Base-by-base conservation (phyloP, 1,140 invertebrate species). In the Arctopsyche grandis region DNA sequence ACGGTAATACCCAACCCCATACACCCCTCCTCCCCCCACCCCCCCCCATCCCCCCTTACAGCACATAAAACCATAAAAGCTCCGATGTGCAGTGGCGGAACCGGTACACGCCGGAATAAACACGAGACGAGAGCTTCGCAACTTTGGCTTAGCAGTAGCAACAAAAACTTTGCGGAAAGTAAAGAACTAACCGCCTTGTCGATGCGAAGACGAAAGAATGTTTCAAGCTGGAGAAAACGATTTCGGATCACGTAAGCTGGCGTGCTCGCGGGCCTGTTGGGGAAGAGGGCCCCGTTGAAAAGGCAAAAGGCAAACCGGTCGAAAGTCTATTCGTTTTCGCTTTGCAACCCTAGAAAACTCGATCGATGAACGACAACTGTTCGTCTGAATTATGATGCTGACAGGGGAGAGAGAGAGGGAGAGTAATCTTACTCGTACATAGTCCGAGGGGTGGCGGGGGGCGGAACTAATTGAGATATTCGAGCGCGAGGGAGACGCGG, bases 211-310 rank as follows among this genome's bases (percentile, higher is more conserved):
- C 14, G 24, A 44, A n/a, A 10, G 21, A 24, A 26, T 58, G 44
- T 75, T 52, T 21, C n/a, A 21, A 44, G 46, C 73, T 38, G 29
- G 19, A 38, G 43, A 38, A 75, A 75, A 75, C 73, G 73, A 75
- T 75, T 75, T 75, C 73, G 48, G 48, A 75, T 75, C 73, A 75
- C 73, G 73, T 75, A 75, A 75, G 44, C 38, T 74, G 46, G 70
- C 70, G 69, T 71, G 69, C 69, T 43, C 12, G 14, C 70, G 44
- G 46, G 46, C 16, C n/a, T 21, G 29, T 24, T 5, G n/a, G 69
- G 69, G 69, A 12, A 9, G 38, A 43, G 69, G 52, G 52, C 7
- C 19, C 43, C 48, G 52, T 44, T 16, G 48, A 52, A 52, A 60
- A 60, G 16, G 9, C 56, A 9, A 58, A 75, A 75, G 73, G 38